Percentiles rank a stretch among this genome's conserved stretches.
phyloP scores from a whole-genome alignment of 2,888 invertebrate genomes.

The Cecidostiba fungosa region DNA sequence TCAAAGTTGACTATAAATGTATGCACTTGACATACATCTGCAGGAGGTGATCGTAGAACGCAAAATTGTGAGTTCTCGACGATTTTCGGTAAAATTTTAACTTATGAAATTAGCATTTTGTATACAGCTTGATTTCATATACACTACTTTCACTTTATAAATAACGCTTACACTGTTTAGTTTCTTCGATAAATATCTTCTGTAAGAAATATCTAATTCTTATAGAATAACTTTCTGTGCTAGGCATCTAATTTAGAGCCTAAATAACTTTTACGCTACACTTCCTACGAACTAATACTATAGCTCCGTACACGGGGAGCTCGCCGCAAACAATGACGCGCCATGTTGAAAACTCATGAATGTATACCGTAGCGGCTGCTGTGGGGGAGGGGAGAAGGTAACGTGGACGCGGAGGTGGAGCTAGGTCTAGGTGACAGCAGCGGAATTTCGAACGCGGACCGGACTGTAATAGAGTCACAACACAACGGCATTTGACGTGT shows the following conservation, averaged over 20 bases:
- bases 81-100: not conserved
- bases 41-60: not conserved
- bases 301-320: not conserved
- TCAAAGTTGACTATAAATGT: not conserved
- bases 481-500: too few relatives aligned
- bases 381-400: too few relatives aligned
- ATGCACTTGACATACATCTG: not conserved
- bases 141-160: not conserved
- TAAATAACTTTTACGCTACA: not conserved
- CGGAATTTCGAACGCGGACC: too few relatives aligned
- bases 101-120: not conserved
- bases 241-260: not conserved
- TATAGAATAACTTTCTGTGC: not conserved
- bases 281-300: not conserved
- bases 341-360: constrained; percentile 36
- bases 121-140: not conserved
- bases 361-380: not conserved
- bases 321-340: constrained; percentile 24
- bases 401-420: not conserved
- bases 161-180: not conserved
- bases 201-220: not conserved
- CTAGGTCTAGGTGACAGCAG: too few relatives aligned
- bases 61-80: not conserved
- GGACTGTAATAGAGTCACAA: too few relatives aligned
- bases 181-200: not conserved